Evolutionary conservation across 1,140 invertebrate species (phyloP).

Genomic region (Tetragonula clypearis): DNA sequence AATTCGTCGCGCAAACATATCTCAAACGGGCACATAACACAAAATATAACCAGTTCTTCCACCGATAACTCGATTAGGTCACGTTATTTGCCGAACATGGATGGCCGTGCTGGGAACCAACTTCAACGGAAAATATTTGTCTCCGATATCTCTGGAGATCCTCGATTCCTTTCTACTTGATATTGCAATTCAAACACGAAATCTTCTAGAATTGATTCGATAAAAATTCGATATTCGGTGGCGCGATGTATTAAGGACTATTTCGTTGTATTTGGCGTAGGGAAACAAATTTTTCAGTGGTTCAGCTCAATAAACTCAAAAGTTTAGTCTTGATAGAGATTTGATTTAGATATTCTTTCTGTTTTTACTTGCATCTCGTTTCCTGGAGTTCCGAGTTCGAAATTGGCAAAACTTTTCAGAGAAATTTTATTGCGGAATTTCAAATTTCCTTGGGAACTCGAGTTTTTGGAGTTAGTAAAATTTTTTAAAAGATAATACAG

Average conservation of each 20-base stretch:
- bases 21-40: not conserved
- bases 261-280: too few species aligned
- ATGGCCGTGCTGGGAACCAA: not conserved
- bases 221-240: too few species aligned
- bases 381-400: not conserved
- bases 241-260: too few species aligned
- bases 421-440: not conserved
- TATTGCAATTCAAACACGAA: not conserved
- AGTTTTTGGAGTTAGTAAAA: not conserved
- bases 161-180: too few species aligned
- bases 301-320: too few species aligned
- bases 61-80: slow-evolving; percentile 18
- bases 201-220: not conserved
- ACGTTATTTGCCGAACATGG: not conserved
- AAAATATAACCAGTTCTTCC: slow-evolving; percentile 3
- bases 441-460: not conserved
- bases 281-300: too few species aligned
- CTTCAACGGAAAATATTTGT: not conserved
- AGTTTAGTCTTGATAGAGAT: not conserved
- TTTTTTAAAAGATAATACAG: not conserved
- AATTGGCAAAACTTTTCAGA: not conserved
- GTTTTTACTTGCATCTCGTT: not conserved
- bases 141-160: not conserved
- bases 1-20: slow-evolving; percentile 19
- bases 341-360: not conserved